A percentile compares a stretch with the other conserved stretches of the same genome.
These are phyloP conservation scores for Microcebus lehilahytsara DNA, from an alignment of 2,113 vertebrate species.

Conservation along the genomic window DNA sequence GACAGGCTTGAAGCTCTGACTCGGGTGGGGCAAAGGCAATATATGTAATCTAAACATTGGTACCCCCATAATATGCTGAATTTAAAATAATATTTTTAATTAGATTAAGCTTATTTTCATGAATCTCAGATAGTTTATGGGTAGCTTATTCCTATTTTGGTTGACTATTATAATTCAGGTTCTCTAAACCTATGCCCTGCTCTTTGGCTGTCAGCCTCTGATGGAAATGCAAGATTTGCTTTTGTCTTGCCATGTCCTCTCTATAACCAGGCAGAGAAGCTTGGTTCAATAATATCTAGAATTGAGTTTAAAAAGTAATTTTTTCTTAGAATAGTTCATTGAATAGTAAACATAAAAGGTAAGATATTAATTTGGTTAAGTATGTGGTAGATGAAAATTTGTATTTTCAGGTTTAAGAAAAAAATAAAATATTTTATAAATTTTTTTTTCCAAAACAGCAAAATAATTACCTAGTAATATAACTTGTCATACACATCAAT, in stretches of 20 bases:
- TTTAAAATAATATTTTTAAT: background rate
- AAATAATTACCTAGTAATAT: background rate
- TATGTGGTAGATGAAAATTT: background rate
- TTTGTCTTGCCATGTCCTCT: background rate
- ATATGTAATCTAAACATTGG: too few species aligned
- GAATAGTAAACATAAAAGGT: constrained; percentile 1
- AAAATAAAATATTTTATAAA: constrained; percentile 9
- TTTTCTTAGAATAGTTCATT: background rate
- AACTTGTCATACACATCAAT: background rate
- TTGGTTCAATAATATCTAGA: background rate
- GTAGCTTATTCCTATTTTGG: background rate
- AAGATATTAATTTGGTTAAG: background rate
- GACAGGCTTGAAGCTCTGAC: too few species aligned
- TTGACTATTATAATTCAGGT: background rate
- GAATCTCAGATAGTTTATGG: background rate
- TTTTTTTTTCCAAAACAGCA: background rate
- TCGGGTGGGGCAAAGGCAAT: too few species aligned
- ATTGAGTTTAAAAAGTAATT: background rate
- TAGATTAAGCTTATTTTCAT: background rate
- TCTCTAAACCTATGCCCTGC: background rate
- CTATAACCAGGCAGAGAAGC: background rate
- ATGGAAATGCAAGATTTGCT: background rate
- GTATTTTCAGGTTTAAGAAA: background rate
- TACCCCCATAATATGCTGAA: too few species aligned
- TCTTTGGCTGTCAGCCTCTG: background rate